Base-by-base conservation (phyloP, 2,888 invertebrate species). In the Sarcophaga carnaria region DNA sequence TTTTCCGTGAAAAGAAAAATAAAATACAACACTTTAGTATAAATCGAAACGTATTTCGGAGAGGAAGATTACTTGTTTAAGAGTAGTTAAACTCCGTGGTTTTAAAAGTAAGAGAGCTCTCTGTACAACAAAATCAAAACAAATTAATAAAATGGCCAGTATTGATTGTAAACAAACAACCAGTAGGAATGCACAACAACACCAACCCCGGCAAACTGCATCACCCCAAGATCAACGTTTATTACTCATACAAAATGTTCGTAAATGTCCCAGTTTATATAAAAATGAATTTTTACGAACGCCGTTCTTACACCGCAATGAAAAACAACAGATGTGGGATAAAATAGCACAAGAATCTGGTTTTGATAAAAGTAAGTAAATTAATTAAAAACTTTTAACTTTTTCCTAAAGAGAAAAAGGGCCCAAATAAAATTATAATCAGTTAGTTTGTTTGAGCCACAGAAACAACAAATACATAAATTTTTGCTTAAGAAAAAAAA, bases 241-340 rank as follows among this genome's bases (percentile, higher is more conserved):
- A 62, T 60, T 69, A 25, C 47, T 86, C 12, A 80, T 80, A 74
- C 78, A 64, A 60, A 75, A 54, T 71, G 62, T 86, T 20, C 27
- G 74, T 22, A 81, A 78, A 79, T 27, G 74, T 49, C 79, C 80
- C 20, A 49, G 78, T 12, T 37, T 83, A 11, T 83, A 83, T 54
- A 85, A 80, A 74, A 79, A 80, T 67, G 86, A 86, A 76, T 77
- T 83, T 74, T 64, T 88, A 22, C 82, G 80, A 62, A 69, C 77
- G 22, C 76, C 85, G 60, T 80, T 77, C 71, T 54, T 85, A 60
- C 72, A 74, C 49, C 88, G 88, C 27, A 22, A 75, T 12, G 82
- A 79, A 45, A 88, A 85, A 27, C 88, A 85, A 54, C 25, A 69
- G 62, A 67, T 85, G 17, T 88, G 89, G 89, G 88, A 89, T 67